Base-by-base conservation (phyloP, 1,140 invertebrate genomes). In the Anthonomus grandis region DNA sequence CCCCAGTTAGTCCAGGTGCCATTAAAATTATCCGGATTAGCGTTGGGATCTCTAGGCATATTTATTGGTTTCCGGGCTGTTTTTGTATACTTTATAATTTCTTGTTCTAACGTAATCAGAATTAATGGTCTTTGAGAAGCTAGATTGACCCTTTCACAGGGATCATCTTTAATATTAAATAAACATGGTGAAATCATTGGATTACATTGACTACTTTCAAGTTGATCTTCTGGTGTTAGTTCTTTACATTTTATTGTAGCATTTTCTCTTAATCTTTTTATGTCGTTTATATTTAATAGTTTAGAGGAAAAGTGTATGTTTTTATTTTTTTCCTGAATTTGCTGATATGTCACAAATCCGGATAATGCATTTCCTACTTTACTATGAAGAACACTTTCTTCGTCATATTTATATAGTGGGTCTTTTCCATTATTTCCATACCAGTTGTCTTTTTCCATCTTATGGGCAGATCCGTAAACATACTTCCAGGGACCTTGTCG, bases 121-220 rank as follows among this genome's bases (percentile, higher is more conserved):
- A 82, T 67, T 8, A 70, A 42, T 3, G 79, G 79, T n/a, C 73
- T 44, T 0, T 64, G 36, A 0, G 65, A 49, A 6, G 82, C 83
- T 19, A 92, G 67, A 74, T 92, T 90, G 21, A 81, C 75, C 47
- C 73, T 80, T 70, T 92, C 90, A 65, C 90, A 92, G 0, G 90
- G 90, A 75, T 92, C 90, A 15, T 78, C 72, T 5, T 71, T 71
- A 22, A 92, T 76, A 64, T 92, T 82, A 70, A 85, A 93, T 0
- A 92, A 70, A 65, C 90, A 92, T 2, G 86, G 82, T 3, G 76
- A 67, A 48, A 72, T 54, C 0, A 75, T 34, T 0, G 82, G 77
- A 59, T 83, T 69, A 54, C 85, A 87, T 57, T 55, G 48, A 8
- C 69, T 62, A 12, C 44, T 47, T 39, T 62, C 57, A 10, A 62